Evolutionary conservation across 1,140 invertebrate genomes (phyloP).

Genomic region (Drosophila chauvacae): DNA sequence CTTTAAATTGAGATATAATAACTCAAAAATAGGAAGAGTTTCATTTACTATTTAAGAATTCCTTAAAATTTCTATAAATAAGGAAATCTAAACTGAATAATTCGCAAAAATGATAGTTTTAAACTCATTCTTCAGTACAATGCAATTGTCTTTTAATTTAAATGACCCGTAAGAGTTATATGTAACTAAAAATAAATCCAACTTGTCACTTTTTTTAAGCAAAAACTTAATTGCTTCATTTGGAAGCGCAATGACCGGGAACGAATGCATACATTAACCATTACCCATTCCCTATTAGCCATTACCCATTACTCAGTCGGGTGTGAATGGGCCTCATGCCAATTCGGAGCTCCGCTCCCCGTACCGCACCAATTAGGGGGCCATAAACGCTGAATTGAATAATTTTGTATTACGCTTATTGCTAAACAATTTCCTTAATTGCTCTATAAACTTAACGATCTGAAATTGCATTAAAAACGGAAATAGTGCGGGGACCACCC

Average conservation of each 20-base stretch:
- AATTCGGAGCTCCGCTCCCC: constrained; percentile 34
- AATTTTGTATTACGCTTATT: constrained; percentile 56
- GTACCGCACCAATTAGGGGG: constrained; percentile 48
- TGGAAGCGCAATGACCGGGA: constrained; percentile 36
- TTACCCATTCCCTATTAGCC: constrained; percentile 12
- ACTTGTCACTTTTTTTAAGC: constrained; percentile 12
- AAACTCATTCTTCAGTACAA: neutral
- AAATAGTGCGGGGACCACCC: constrained; percentile 29
- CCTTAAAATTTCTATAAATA: neutral
- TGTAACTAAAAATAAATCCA: constrained; percentile 18
- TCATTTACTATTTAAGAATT: neutral
- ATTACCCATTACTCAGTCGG: constrained; percentile 30
- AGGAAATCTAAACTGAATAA: neutral
- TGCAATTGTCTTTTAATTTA: neutral
- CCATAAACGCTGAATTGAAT: constrained; percentile 57
- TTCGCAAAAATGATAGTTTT: neutral
- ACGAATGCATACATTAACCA: constrained; percentile 50
- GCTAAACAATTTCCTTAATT: constrained; percentile 56
- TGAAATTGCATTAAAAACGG: constrained; percentile 25
- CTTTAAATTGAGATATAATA: no score
- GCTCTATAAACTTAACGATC: constrained; percentile 58
- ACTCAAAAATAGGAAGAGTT: no score
- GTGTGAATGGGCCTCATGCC: constrained; percentile 57
- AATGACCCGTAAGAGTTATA: neutral
- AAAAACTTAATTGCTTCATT: constrained; percentile 37